Base-by-base conservation (phyloP, 2,797 vertebrate genomes). In the Hypotaenidia philippensis region DNA sequence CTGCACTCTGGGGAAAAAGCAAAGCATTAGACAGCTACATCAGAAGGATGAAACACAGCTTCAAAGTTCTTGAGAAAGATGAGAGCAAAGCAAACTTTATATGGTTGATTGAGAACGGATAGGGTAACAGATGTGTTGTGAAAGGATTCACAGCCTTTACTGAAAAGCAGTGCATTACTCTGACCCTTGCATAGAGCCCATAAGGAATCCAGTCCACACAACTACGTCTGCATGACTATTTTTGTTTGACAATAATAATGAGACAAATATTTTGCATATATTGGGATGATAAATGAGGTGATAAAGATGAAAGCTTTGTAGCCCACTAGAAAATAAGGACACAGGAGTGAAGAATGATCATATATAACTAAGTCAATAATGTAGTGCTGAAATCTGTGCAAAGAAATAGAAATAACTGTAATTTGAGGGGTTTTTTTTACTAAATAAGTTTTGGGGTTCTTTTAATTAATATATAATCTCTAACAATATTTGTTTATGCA, bases 1-100 rank as follows among this genome's bases (percentile, higher is more conserved):
- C 55, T 45, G 12, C 70, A 44, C 75, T 71, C 65, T 13, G 7
- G 40, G 78, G 80, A 29, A 26, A 71, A 72, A 78, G 47, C 38
- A 81, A 49, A 90, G 27, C 36, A 66, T 76, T 69, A 91, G 87
- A 81, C 71, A 79, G 69, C 22, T 45, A 76, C 59, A 94, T 72
- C 72, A 88, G 87, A 83, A 94, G 78, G 82, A 74, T 31, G 83
- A 91, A 87, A 91, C 56, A 66, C 6, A 75, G 29, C 89, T 94
- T 93, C 90, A 74, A 92, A 83, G 87, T 89, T 90, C 68, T 71
- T 8, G 2, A 82, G 25, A 32, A 61, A 90, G 92, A 63, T 23
- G 53, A 77, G 65, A 93, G 55, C 47, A 94, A 57, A 68, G 27
- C 78, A 82, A 64, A 65, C 10, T 91, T 84, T 83, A 55, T 75